phyloP scores from a whole-genome alignment of 1,140 invertebrate species.

The Prorops nasuta region DNA sequence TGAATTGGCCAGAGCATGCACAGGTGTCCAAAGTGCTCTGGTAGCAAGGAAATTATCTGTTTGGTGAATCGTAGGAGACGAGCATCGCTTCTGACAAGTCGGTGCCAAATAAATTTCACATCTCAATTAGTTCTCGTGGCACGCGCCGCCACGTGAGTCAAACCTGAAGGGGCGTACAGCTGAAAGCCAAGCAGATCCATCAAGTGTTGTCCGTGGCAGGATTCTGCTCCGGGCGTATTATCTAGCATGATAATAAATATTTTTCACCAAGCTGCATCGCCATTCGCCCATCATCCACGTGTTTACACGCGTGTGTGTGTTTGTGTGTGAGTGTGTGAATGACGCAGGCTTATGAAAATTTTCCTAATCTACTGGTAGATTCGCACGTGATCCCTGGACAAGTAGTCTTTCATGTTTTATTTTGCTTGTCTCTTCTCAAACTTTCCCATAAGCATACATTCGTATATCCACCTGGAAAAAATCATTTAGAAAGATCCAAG shows the following conservation, averaged over 20 bases:
- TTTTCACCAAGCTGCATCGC: conserved; percentile 10
- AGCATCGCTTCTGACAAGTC: conserved; percentile 35
- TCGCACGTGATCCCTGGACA: background rate
- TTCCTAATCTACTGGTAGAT: background rate
- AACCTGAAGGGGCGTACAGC: background rate
- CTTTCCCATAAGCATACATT: background rate
- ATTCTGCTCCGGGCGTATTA: no score
- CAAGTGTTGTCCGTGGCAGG: no score
- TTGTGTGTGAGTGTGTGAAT: background rate
- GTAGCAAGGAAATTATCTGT: no score
- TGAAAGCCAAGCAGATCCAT: no score
- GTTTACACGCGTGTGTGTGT: conserved; percentile 28
- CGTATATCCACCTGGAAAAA: background rate
- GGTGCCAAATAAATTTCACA: conserved; percentile 50
- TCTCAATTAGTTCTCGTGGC: conserved; percentile 53
- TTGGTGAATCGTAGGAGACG: no score
- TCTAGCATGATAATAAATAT: no score
- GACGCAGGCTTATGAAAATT: background rate
- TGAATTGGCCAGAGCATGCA: no score
- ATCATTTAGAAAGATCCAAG: background rate
- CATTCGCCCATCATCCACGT: conserved; percentile 48
- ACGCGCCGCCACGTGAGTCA: conserved; percentile 47
- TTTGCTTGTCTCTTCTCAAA: background rate
- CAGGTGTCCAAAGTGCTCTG: no score
- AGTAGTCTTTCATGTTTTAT: background rate